These are phyloP conservation scores for Columba janthina DNA, from an alignment of 2,113 vertebrate genomes.

Conservation along the genomic window DNA sequence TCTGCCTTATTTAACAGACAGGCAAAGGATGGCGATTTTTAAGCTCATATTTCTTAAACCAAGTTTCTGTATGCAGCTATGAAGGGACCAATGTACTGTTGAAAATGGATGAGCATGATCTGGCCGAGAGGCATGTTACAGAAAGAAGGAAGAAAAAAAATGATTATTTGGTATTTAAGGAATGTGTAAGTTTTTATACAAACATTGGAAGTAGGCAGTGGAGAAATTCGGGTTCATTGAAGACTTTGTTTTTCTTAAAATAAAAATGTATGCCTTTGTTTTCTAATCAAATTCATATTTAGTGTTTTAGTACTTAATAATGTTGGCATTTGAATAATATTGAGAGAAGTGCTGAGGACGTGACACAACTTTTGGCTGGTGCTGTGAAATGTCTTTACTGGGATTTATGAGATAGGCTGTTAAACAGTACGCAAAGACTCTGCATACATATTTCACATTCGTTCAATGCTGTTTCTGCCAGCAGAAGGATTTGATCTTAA, in stretches of 20 bases:
- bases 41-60: background rate
- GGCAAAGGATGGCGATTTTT: background rate
- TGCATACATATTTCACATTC: background rate
- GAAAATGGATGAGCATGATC: background rate
- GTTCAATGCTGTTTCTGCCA: background rate
- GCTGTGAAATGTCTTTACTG: background rate
- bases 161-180: background rate
- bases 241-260: background rate
- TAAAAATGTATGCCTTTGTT: background rate
- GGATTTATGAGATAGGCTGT: background rate
- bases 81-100: background rate
- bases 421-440: background rate
- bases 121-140: background rate
- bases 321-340: background rate
- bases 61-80: background rate
- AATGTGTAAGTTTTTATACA: background rate
- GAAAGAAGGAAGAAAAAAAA: background rate
- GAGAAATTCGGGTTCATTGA: background rate
- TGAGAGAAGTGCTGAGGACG: background rate
- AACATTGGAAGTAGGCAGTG: background rate
- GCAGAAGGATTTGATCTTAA: background rate
- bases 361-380: background rate
- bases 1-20: background rate
- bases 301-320: background rate
- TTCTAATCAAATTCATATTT: background rate